Evolutionary conservation across 92 coral and sea anemone genomes (phyloP).

Genomic region (Palythoa grandis): DNA sequence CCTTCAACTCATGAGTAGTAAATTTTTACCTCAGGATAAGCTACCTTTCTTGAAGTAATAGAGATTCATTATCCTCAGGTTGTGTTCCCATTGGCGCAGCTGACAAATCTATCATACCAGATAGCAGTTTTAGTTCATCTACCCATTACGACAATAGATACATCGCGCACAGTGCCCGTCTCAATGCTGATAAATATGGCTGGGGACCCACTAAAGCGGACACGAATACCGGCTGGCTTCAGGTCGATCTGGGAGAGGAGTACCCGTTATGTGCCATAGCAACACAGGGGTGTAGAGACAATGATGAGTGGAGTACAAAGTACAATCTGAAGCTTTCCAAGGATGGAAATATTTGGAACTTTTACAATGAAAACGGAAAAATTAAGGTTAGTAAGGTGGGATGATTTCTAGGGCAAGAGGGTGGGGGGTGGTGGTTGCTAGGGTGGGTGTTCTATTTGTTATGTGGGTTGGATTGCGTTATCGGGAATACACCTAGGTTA

Average conservation of each 20-base stretch:
- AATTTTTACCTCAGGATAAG: too few species aligned
- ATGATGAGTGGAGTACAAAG: not conserved
- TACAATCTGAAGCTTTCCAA: conserved; percentile 51
- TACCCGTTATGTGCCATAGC: conserved; percentile 49
- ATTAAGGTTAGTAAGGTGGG: conserved; percentile 4
- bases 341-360: conserved; percentile 48
- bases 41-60: not conserved
- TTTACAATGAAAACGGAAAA: conserved; percentile 33
- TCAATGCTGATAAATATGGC: not conserved
- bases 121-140: conserved; percentile 12
- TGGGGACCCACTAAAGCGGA: not conserved
- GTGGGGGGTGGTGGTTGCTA: too few species aligned
- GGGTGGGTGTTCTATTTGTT: too few species aligned
- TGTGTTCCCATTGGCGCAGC: conserved; percentile 14
- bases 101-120: not conserved
- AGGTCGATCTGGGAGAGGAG: conserved; percentile 50
- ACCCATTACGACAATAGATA: conserved; percentile 1
- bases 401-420: too few species aligned
- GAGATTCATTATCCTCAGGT: not conserved
- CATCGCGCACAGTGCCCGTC: not conserved
- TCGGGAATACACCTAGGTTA: too few species aligned
- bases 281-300: conserved; percentile 42
- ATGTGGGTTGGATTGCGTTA: too few species aligned
- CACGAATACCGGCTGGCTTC: not conserved
- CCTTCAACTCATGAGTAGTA: too few species aligned